These are phyloP conservation scores for Etheostoma cragini DNA, from an alignment of 2,113 vertebrate genomes.

Conservation along the genomic window DNA sequence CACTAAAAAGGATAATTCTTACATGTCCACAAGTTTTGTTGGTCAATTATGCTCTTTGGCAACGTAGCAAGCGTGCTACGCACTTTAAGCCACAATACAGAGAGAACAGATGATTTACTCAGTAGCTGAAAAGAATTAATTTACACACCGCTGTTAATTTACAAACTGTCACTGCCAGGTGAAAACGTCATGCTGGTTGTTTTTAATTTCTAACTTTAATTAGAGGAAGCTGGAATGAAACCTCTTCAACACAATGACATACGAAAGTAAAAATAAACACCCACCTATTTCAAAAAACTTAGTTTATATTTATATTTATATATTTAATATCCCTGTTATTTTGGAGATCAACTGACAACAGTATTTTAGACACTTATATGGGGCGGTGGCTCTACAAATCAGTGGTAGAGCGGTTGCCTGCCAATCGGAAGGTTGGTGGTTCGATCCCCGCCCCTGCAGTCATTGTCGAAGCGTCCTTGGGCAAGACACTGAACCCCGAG, in stretches of 20 bases:
- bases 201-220: slow-evolving; percentile 42
- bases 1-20: slow-evolving; percentile 3
- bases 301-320: too few relatives aligned
- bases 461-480: too few relatives aligned
- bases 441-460: too few relatives aligned
- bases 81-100: background rate
- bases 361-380: too few relatives aligned
- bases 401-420: too few relatives aligned
- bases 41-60: slow-evolving; percentile 34
- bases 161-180: slow-evolving; percentile 11
- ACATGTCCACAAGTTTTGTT: slow-evolving; percentile 26
- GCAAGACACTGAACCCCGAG: too few relatives aligned
- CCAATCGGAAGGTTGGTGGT: too few relatives aligned
- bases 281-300: background rate
- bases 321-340: slow-evolving; percentile 31
- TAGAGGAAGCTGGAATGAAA: slow-evolving; percentile 37
- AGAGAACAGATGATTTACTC: slow-evolving; percentile 6
- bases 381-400: too few relatives aligned
- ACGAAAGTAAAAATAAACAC: background rate
- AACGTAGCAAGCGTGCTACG: slow-evolving; percentile 3
- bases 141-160: background rate
- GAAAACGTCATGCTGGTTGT: slow-evolving; percentile 16
- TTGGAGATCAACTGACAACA: background rate
- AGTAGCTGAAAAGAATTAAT: slow-evolving; percentile 2
- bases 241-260: slow-evolving; percentile 12